Evolutionary conservation across 2,888 invertebrate species (phyloP), one percentile per base, ranked within the genome.

Genomic region (Leptinotarsa rubiginosa): DNA sequence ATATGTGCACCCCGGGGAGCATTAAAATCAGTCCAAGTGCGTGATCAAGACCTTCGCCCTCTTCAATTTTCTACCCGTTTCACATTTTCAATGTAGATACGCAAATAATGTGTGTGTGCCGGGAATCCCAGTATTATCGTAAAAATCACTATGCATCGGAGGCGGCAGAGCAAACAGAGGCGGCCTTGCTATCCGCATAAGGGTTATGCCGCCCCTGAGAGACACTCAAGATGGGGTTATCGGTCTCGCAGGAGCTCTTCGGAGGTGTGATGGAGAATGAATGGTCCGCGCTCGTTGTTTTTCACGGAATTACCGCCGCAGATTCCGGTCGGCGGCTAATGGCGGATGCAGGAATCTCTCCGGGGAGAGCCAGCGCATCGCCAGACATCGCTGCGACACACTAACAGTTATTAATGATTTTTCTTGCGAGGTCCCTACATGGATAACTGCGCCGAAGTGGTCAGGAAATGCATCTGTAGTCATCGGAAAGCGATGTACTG

Each of bases 151-250:
- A 88, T 88, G 88, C 87, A 87, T 84, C 82, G 90, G 89, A 82
- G 83, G 84, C 81, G 81, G 84, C 83, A 13, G 81, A 75, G 80
- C 62, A 84, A 83, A 83, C 75, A 73, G 65, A 56, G 75, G 75
- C 54, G 69, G 49, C 47, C 65, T 16, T 47, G 47, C 20, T 18
- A 16, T 62, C 49, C 41, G 47, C 72, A 72, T 72, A 70, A 65
- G 52, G 65, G 65, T 65, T 70, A 70, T 65, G 64, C 70, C 50
- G 70, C 88, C 87, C 88, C 82, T 81, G 87, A 86, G 87, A 86
- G 84, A 81, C 80, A 84, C 87, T 79, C 86, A 88, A 89, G 90
- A 90, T 90, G 89, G 90, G 90, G 90, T 90, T 90, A 90, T 89
- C 88, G 88, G 89, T 89, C 90, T 89, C 90, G 79, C 85, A 86